Percentiles rank a stretch among this genome's conserved stretches.
Conservation (phyloP, 2,888 invertebrate genomes). For the Drosophila nigricruria region DNA sequence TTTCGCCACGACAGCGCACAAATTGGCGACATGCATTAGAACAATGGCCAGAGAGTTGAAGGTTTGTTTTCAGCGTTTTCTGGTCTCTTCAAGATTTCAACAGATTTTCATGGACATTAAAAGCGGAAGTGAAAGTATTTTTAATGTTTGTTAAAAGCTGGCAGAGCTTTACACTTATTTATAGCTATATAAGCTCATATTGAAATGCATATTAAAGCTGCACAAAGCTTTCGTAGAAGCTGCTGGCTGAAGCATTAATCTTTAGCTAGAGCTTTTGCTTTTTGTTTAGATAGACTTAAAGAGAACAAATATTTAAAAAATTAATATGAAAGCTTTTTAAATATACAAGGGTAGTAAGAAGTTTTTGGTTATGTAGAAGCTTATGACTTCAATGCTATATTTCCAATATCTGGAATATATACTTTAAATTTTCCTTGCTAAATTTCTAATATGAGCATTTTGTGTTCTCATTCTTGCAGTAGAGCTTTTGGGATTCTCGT, state of each 20-base stretch:
- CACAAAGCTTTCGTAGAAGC: neutral
- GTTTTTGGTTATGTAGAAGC: too few species aligned
- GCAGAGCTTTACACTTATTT: neutral
- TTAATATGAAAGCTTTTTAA: too few species aligned
- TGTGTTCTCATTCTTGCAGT: too few species aligned
- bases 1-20: constrained; percentile 54
- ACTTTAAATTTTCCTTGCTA: too few species aligned
- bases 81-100: neutral
- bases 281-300: neutral
- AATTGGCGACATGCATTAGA: constrained; percentile 57
- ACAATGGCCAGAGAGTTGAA: constrained; percentile 29
- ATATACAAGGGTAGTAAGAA: too few species aligned
- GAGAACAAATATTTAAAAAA: too few species aligned
- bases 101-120: constrained; percentile 13
- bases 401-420: too few species aligned
- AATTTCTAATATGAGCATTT: too few species aligned
- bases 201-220: neutral
- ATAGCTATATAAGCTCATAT: too few species aligned
- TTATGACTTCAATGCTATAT: too few species aligned
- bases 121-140: constrained; percentile 12
- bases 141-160: neutral
- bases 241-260: neutral
- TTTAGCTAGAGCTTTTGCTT: neutral
- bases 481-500: too few species aligned
- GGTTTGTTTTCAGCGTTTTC: neutral